A percentile compares a stretch with the other conserved stretches of the same genome.
Conservation (phyloP, 1,140 invertebrate genomes). For the Campodea augens region DNA sequence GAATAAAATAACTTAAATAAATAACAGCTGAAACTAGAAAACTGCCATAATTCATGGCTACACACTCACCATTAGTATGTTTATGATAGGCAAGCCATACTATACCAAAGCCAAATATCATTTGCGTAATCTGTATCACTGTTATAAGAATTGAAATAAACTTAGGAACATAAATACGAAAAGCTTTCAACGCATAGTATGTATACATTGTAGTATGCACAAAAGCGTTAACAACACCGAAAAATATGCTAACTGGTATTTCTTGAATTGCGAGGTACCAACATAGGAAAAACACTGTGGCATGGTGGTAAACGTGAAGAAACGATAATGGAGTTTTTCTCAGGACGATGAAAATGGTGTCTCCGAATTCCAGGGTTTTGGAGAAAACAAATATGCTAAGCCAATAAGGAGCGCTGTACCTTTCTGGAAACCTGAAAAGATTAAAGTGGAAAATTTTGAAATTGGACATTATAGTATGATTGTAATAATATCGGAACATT, state of each 20-base stretch:
- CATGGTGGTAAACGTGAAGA: slow-evolving; percentile 80
- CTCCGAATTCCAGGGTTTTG: slow-evolving; percentile 80
- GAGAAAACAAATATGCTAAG: slow-evolving; percentile 50
- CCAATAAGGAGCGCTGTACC: too few relatives aligned
- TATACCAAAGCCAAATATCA: slow-evolving; percentile 60
- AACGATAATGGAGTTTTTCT: slow-evolving; percentile 75
- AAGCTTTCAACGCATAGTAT: slow-evolving; percentile 69
- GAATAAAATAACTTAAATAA: slow-evolving; percentile 75
- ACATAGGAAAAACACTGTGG: slow-evolving; percentile 80
- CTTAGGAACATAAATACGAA: slow-evolving; percentile 56
- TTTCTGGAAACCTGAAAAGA: too few relatives aligned
- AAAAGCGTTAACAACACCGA: slow-evolving; percentile 74
- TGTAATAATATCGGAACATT: too few relatives aligned
- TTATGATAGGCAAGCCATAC: slow-evolving; percentile 71
- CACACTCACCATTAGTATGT: too few relatives aligned
- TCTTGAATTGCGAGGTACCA: slow-evolving; percentile 94
- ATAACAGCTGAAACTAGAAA: slow-evolving; percentile 81
- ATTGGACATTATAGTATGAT: too few relatives aligned
- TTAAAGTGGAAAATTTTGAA: too few relatives aligned
- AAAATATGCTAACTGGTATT: slow-evolving; percentile 82
- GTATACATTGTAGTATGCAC: slow-evolving; percentile 87
- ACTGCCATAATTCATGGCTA: slow-evolving; percentile 52
- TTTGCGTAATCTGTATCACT: slow-evolving; percentile 63
- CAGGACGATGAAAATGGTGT: slow-evolving; percentile 80
- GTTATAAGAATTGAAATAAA: slow-evolving; percentile 96